A percentile compares a stretch with the other conserved stretches of the same genome.
Evolutionary conservation across 2,888 invertebrate genomes (phyloP).

Genomic region (Nomada hirtipes): DNA sequence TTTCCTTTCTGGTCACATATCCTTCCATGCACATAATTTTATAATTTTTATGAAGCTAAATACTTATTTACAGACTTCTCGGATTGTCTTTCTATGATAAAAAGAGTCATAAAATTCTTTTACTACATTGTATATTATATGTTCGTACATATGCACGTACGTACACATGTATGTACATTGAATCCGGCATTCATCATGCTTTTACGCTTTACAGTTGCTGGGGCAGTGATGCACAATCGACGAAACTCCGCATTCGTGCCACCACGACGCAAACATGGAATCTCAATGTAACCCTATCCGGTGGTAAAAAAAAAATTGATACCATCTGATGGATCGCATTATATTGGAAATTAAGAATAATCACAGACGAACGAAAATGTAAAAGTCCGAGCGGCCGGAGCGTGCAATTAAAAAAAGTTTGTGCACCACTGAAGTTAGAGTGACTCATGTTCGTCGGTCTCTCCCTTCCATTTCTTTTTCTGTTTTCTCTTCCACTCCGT

Average conservation of each 20-base stretch:
- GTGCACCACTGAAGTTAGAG: conserved; percentile 43
- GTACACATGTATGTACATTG: conserved; percentile 1
- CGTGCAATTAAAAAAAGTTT: conserved; percentile 45
- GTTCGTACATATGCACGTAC: conserved; percentile 4
- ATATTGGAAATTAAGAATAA: background rate
- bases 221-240: conserved; percentile 42
- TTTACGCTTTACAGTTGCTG: conserved; percentile 50
- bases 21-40: conserved; percentile 15
- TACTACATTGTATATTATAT: conserved; percentile 9
- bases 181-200: conserved; percentile 49
- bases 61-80: conserved; percentile 3
- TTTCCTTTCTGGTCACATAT: conserved; percentile 62
- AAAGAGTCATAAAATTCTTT: background rate
- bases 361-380: background rate
- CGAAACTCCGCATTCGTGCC: background rate
- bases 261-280: background rate
- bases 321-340: no score
- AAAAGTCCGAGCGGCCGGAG: background rate
- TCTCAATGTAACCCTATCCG: background rate
- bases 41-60: conserved; percentile 25
- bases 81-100: background rate
- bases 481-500: conserved; percentile 15
- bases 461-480: conserved; percentile 28
- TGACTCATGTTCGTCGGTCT: conserved; percentile 48
- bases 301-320: background rate